Percentiles rank a stretch among this genome's conserved stretches.
These are phyloP conservation scores for Ophion costatus DNA, from an alignment of 2,888 invertebrate genomes.

Conservation along the genomic window DNA sequence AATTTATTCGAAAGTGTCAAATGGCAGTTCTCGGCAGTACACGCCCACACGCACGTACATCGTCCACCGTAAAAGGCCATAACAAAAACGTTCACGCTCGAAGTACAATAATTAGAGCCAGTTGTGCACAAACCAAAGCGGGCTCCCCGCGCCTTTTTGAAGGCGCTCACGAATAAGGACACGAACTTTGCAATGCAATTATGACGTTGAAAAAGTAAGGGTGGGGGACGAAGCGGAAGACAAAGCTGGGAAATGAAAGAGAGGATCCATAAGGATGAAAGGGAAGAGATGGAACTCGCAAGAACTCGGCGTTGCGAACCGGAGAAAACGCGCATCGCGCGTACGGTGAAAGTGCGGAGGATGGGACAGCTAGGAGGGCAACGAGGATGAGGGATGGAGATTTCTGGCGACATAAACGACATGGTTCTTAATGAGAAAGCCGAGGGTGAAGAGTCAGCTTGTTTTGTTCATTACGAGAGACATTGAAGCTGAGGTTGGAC, in stretches of 20 bases:
- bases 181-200: constrained; percentile 57
- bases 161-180: constrained; percentile 6
- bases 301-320: not conserved
- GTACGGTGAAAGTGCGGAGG: not conserved
- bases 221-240: not conserved
- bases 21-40: not conserved
- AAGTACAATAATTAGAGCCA: constrained; percentile 40
- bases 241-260: constrained; percentile 32
- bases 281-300: constrained; percentile 23
- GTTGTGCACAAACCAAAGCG: constrained; percentile 25
- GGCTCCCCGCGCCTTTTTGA: constrained; percentile 25
- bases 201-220: constrained; percentile 44
- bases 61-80: constrained; percentile 42
- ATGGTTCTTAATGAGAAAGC: constrained; percentile 65
- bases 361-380: constrained; percentile 35
- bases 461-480: constrained; percentile 61
- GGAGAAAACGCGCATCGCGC: not conserved
- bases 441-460: constrained; percentile 61
- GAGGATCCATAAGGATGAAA: constrained; percentile 32
- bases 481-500: constrained; percentile 34
- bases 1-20: not conserved
- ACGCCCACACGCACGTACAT: not conserved
- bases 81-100: constrained; percentile 30
- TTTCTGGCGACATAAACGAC: constrained; percentile 52
- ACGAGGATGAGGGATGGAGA: constrained; percentile 32